Evolutionary conservation across 2,888 invertebrate species (phyloP), one percentile per base, ranked within the genome.

Genomic region (Tricholauxania praeusta): DNA sequence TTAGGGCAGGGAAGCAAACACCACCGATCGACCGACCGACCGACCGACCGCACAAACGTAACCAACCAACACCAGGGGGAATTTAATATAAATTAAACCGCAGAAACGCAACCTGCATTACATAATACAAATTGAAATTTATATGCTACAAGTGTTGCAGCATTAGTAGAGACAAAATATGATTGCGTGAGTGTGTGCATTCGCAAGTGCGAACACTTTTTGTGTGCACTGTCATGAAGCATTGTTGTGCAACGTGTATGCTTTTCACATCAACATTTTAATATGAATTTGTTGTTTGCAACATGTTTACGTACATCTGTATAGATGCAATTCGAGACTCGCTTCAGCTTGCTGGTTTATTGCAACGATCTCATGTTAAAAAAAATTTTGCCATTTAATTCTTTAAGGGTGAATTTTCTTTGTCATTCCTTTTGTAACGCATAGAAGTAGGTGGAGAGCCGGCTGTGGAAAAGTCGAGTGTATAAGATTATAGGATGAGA

Each of bases 11-110:
- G 39, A 10, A 10, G 39, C 10, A 39, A 39, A 39, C 10, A 10
- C 39, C 39, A 39, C 39, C 39, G 39, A 39, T 39, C 10, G 39
- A 10, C 39, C 10, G 39, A 28, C 39, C 32, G 32, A 32, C n/a
- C n/a, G 32, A 32, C 39, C 39, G 39, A 39, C 39, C 7, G 39
- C 7, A 39, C 39, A 39, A 39, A 39, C 39, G 39, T 39, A 39
- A 39, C 39, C 39, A 39, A 39, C 39, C 39, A 39, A 28, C 57
- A 22, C 49, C 49, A 47, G n/a, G 10, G 39, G 48, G 59, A 68
- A 47, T 68, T 68, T 59, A 57, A 68, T 49, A 68, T 68, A 68
- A 68, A 64, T 64, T 64, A 59, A 69, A 69, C 60, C 69, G 52
- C 69, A 39, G 39, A 39, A 39, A 39, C 39, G 39, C 39, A 39